Conservation (phyloP, 2,888 invertebrate species). For the Melanchra persicariae region DNA sequence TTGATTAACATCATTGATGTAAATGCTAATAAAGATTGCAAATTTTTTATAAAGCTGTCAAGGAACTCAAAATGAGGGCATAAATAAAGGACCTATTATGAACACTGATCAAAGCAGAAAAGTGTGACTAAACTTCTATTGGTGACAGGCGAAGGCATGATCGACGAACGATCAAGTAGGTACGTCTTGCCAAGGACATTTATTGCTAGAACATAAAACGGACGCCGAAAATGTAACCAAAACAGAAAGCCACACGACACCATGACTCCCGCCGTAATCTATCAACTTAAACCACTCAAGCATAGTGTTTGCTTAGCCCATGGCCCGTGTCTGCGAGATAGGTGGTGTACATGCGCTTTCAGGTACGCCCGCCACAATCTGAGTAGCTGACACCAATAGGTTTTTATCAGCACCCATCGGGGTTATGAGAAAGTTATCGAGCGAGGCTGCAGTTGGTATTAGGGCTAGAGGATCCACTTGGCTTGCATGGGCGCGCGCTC, state of each 20-base stretch:
- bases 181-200: too few species aligned
- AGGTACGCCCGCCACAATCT: constrained; percentile 86
- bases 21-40: neutral
- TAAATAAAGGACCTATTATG: neutral
- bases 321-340: constrained; percentile 87
- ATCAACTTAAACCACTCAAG: constrained; percentile 68
- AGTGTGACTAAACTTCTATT: neutral
- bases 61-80: neutral
- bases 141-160: neutral
- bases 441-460: constrained; percentile 67
- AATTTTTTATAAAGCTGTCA: neutral
- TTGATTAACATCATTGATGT: neutral
- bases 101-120: neutral
- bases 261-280: constrained; percentile 46
- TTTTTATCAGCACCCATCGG: constrained; percentile 89
- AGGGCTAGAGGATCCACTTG: constrained; percentile 58
- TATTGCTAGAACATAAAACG: neutral
- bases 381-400: constrained; percentile 88
- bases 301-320: constrained; percentile 87
- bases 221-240: neutral
- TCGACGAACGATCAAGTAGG: too few species aligned
- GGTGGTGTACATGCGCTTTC: constrained; percentile 90
- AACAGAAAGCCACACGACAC: neutral
- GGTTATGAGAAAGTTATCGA: constrained; percentile 88
- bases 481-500: constrained; percentile 12